Base-by-base conservation (phyloP, 2,113 vertebrate genomes). In the Xenopus laevis region DNA sequence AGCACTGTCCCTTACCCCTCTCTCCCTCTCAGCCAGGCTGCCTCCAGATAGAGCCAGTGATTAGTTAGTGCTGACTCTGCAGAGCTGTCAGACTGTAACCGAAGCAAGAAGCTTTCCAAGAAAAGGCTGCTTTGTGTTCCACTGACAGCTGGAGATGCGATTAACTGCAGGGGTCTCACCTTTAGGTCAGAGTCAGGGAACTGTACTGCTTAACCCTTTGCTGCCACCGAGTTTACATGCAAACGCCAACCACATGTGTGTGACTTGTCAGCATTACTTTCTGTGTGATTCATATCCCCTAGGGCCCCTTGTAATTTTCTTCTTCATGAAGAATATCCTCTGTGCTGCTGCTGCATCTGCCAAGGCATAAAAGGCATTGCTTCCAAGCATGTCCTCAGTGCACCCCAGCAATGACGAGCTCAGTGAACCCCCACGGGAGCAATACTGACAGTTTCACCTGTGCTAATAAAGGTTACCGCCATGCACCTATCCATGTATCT, bases 41-140 rank as follows among this genome's bases (percentile, higher is more conserved):
- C 81, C 79, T 79, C 79, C 80, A 66, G 83, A 86, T 84, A 85
- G 83, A 85, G 85, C 75, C 83, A 82, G 83, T 89, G 87, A 89
- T 89, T 87, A 87, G 84, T 87, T 88, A 87, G 83, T 89, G 87
- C 87, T 89, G 87, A 89, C 86, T 83, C 83, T 86, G 87, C 85
- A 85, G 53, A 87, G 84, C 85, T 89, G 87, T 89, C 87, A 89
- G 86, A 84, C 83, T 86, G 85, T 87, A 87, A 86, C 86, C 85
- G 86, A 86, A 89, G 86, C 86, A 89, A 83, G 84, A 80, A 85
- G 83, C 84, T 82, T 85, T 85, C 84, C 85, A 89, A 85, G 87
- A 87, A 86, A 89, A 87, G 85, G 86, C 87, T 85, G 85, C 87
- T 87, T 85, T 87, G 85, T 89, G 86, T 87, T 80, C 86, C 86